Evolutionary conservation across 1,140 invertebrate species (phyloP), one percentile per base, ranked within the genome.

Genomic region (Hyles vespertilio): DNA sequence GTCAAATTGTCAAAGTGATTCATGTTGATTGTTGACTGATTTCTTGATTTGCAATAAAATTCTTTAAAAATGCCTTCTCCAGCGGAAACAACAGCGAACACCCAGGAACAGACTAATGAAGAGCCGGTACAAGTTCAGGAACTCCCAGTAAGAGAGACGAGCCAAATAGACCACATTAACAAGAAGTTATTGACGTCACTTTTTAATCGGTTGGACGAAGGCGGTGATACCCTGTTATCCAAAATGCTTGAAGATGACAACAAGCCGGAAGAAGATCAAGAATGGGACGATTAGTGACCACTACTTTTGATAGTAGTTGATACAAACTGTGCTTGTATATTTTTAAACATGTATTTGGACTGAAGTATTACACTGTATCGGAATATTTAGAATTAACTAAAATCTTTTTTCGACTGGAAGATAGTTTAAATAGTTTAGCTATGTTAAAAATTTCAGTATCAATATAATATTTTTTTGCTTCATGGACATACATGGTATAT

Each of bases 91-190:
- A 51, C 51, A 8, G 43, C 56, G 33, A 58, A 57, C n/a, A 69
- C 58, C 32, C 61, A 62, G 45, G 66, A 77, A 48, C 47, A 71
- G 64, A 57, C 51, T 52, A 44, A 40, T 47, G 65, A 66, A 55
- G 69, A 32, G 7, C 7, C 33, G 12, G 5, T 8, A 40, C 36
- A 8, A 12, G 47, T 61, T 3, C 36, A 34, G 12, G 64, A 76
- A 36, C 72, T 70, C 46, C 74, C 78, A 22, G 57, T 58, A 3
- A 63, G 90, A 32, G 92, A 93, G 88, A 80, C 91, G 61, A 92
- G 90, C 10, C 91, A 91, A 77, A 93, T 92, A 1, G 92, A 93
- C 76, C 90, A 89, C 55, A 66, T 93, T 40, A 93, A 93, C 68
- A 93, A 93, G 72, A 90, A 89, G 57, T 78, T 93, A 44, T 81